phyloP scores from a whole-genome alignment of 64 coral and sea anemone genomes.

The Exaiptasia diaphana region DNA sequence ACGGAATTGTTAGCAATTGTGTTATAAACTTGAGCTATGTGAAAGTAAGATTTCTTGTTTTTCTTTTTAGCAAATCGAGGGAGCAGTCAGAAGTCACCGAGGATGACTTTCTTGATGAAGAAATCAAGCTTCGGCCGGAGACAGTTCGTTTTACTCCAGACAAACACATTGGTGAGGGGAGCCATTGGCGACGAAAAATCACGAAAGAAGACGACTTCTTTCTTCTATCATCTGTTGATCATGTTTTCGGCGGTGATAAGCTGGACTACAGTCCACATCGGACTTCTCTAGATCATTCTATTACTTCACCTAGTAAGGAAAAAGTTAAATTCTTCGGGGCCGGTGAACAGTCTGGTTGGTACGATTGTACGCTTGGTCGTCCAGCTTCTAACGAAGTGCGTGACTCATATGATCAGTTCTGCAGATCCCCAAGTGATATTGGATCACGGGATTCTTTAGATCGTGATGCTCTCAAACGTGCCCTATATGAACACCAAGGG shows the following conservation, averaged over 20 bases:
- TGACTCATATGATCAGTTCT: slow-evolving; percentile 89
- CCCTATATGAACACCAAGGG: slow-evolving; percentile 64
- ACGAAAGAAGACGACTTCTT: slow-evolving; percentile 64
- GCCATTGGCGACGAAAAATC: slow-evolving; percentile 25
- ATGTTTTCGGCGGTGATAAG: slow-evolving; percentile 62
- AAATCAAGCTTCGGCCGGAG: slow-evolving; percentile 78
- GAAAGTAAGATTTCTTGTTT: no score
- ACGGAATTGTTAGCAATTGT: no score
- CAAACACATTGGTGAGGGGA: slow-evolving; percentile 20
- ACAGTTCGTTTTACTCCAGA: slow-evolving; percentile 82
- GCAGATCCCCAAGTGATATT: slow-evolving; percentile 47
- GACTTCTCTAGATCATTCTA: slow-evolving; percentile 7
- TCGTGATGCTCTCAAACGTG: slow-evolving; percentile 23
- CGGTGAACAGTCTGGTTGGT: slow-evolving; percentile 74
- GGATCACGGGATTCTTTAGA: slow-evolving; percentile 82
- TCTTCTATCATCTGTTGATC: slow-evolving; percentile 12
- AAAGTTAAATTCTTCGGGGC: slow-evolving; percentile 79
- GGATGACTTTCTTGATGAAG: slow-evolving; percentile 73
- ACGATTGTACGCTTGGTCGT: slow-evolving; percentile 57
- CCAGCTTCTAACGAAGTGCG: slow-evolving; percentile 82
- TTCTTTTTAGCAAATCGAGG: slow-evolving; percentile 28
- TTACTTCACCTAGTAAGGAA: slow-evolving; percentile 19
- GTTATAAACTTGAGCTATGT: no score
- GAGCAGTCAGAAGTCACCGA: slow-evolving; percentile 74
- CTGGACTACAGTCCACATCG: slow-evolving; percentile 32